Percentiles rank a stretch among this genome's conserved stretches.
These are phyloP conservation scores for Arctia plantaginis DNA, from an alignment of 2,888 invertebrate species.

Conservation along the genomic window DNA sequence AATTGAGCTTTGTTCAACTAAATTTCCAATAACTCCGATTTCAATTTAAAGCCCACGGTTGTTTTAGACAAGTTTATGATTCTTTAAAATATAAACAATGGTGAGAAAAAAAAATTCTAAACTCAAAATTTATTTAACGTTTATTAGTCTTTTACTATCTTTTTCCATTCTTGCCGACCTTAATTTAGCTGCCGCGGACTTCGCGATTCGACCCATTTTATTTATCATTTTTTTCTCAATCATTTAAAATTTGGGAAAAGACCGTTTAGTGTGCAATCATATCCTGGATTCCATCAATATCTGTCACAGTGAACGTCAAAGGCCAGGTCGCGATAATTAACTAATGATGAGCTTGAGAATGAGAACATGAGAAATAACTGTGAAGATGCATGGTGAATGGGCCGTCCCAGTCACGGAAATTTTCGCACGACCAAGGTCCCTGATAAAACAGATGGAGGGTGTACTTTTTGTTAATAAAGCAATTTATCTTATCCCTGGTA, in stretches of 20 bases:
- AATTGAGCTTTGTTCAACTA: neutral
- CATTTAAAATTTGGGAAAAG: neutral
- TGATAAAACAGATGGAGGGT: slow-evolving; percentile 39
- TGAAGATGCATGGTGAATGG: slow-evolving; percentile 56
- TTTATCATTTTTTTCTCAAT: neutral
- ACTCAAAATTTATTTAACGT: neutral
- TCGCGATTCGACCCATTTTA: neutral
- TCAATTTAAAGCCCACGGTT: neutral
- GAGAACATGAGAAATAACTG: slow-evolving; percentile 79
- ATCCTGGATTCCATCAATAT: slow-evolving; percentile 60
- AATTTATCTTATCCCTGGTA: slow-evolving; percentile 40
- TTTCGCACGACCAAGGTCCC: slow-evolving; percentile 59
- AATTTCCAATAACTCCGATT: neutral
- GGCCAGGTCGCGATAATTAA: slow-evolving; percentile 73
- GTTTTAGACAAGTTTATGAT: neutral
- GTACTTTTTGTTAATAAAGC: slow-evolving; percentile 42
- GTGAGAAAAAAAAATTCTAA: neutral
- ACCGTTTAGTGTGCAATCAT: slow-evolving; percentile 35
- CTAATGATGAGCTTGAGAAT: slow-evolving; percentile 76
- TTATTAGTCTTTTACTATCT: neutral
- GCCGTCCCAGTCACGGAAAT: slow-evolving; percentile 51
- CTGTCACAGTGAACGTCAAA: slow-evolving; percentile 64
- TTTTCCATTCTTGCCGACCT: neutral
- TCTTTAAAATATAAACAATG: neutral
- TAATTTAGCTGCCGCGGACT: neutral